These are phyloP conservation scores for Nyctibius grandis DNA, from an alignment of 2,797 vertebrate species.

Conservation along the genomic window DNA sequence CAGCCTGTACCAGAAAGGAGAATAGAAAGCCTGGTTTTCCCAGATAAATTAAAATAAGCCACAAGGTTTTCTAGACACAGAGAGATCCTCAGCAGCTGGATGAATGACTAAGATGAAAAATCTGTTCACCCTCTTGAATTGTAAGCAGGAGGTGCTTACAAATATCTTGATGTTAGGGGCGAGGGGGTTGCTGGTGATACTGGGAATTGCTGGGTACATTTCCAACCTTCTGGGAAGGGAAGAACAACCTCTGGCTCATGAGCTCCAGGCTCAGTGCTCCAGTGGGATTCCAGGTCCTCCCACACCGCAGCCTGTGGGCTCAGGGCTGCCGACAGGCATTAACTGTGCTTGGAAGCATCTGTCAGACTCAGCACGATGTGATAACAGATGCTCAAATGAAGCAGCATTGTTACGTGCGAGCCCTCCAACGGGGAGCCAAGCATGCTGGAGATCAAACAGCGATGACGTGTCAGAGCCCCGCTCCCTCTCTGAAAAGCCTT, in stretches of 20 bases:
- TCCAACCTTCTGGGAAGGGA: not conserved
- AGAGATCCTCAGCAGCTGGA: not conserved
- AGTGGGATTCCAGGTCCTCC: not conserved
- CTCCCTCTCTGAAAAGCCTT: not conserved
- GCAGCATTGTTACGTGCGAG: not conserved
- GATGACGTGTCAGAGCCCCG: not conserved
- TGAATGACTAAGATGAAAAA: not conserved
- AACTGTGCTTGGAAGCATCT: conserved; percentile 43
- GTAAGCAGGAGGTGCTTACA: not conserved
- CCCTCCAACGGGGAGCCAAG: not conserved
- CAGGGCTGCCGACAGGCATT: not conserved
- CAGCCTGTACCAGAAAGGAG: not conserved
- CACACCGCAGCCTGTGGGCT: not conserved
- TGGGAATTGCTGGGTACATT: not conserved
- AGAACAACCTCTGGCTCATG: not conserved
- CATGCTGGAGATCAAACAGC: conserved; percentile 20
- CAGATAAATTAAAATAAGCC: not conserved
- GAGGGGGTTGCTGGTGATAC: not conserved
- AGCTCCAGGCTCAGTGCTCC: not conserved
- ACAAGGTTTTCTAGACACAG: not conserved
- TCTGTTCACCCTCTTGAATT: not conserved
- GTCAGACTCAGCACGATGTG: conserved; percentile 19
- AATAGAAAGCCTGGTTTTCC: not conserved
- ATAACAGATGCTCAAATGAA: conserved; percentile 22
- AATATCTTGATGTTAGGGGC: not conserved